Base-by-base conservation (phyloP, 1,140 invertebrate species). In the Drosophila pallidifrons region DNA sequence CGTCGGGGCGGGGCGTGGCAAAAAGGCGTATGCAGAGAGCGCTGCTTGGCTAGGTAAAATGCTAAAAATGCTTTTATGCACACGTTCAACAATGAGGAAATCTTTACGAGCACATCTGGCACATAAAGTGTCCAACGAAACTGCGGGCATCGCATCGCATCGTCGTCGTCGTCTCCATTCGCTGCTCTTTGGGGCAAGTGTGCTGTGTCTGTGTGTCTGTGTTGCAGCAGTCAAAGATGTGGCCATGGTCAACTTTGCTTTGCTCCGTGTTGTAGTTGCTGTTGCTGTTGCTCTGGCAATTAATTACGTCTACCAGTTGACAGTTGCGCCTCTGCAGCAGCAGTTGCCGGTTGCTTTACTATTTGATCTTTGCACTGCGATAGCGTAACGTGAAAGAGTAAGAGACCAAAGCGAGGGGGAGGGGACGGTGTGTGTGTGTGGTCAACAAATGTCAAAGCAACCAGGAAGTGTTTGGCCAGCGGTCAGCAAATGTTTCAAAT, bases 91-190 rank as follows among this genome's bases (percentile, higher is more conserved):
- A 87, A 88, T 88, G 83, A 87, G 83, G 83, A 87, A 87, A 87
- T 87, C 83, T 88, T 87, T 87, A 87, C 83, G 83, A 87, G 83
- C 83, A 88, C 83, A 87, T 87, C 83, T 87, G 83, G 80, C 83
- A 86, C 83, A 87, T 87, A 87, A 87, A 87, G 80, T 80, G 82
- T 82, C 79, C 82, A 64, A 75, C 15, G 55, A 46, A 64, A 64
- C 76, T 47, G 59, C 72, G 66, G 70, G 64, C 55, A 67, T 35
- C 55, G 3, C 3, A 20, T 20, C 20, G 20, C 20, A 15, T 32
- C 65, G 20, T 25, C 41, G 32, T 25, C 30, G 30, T 8, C 3
- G 16, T 47, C 38, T 76, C 46, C 32, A 35, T 11, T 55, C 38
- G 67, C 46, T 16, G 28, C 38, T 54, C 28, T 52, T 38, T 54